Conservation (phyloP, 2,888 invertebrate species). For the Timandra comae region DNA sequence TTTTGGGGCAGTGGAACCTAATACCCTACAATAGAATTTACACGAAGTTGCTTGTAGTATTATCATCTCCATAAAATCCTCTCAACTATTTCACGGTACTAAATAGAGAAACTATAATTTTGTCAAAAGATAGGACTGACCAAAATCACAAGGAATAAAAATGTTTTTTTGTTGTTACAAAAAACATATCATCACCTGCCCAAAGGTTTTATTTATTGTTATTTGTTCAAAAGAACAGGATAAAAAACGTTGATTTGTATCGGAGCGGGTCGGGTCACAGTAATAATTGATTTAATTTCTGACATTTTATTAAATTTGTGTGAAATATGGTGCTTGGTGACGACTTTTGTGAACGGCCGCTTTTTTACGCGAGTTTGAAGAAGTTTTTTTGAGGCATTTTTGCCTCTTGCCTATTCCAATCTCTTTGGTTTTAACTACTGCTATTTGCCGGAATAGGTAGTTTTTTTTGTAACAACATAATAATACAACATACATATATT, state of each 20-base stretch:
- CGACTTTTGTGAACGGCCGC: too few relatives aligned
- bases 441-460: too few relatives aligned
- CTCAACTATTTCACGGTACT: conserved; percentile 56
- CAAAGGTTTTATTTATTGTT: conserved; percentile 54
- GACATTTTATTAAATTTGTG: conserved; percentile 63
- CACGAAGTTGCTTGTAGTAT: neutral
- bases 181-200: conserved; percentile 67
- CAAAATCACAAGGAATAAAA: conserved; percentile 68
- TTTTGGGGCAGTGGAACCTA: too few relatives aligned
- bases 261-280: conserved; percentile 28
- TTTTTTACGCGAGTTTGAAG: too few relatives aligned
- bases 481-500: too few relatives aligned
- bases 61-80: neutral
- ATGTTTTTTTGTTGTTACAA: conserved; percentile 49
- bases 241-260: too few relatives aligned
- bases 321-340: conserved; percentile 70
- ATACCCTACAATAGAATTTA: neutral
- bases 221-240: conserved; percentile 2
- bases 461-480: too few relatives aligned
- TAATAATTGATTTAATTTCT: conserved; percentile 66
- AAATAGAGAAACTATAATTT: conserved; percentile 52
- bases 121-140: conserved; percentile 68
- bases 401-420: too few relatives aligned
- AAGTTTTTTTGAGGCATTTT: too few relatives aligned
- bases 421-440: too few relatives aligned